Conservation (phyloP, 1,140 invertebrate species). For the Scaptomyza montana region DNA sequence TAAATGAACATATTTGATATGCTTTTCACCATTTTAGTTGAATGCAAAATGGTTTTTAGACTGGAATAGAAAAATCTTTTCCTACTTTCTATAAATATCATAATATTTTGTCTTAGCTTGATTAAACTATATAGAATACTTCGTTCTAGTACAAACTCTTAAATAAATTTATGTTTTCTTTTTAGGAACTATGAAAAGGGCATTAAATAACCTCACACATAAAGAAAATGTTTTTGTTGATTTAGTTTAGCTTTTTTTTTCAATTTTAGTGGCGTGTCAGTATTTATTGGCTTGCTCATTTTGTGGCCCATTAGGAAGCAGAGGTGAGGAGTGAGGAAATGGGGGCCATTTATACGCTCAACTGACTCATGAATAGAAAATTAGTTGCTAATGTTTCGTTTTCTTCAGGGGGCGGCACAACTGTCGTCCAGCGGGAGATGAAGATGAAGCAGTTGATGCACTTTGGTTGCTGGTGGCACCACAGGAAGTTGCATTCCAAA, state of each 20-base stretch:
- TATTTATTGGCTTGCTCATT: slow-evolving; percentile 75
- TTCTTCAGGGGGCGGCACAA: slow-evolving; percentile 10
- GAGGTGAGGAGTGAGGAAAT: slow-evolving; percentile 5
- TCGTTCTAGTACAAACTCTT: too few species aligned
- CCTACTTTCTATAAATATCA: too few species aligned
- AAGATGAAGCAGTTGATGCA: neutral
- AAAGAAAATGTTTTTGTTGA: neutral
- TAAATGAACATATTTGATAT: too few species aligned
- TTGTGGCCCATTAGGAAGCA: slow-evolving; percentile 59
- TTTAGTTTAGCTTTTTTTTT: slow-evolving; percentile 30
- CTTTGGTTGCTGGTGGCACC: slow-evolving; percentile 20
- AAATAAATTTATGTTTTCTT: too few species aligned
- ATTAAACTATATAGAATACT: too few species aligned
- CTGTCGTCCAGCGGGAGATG: slow-evolving; percentile 63
- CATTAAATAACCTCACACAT: neutral
- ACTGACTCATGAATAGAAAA: slow-evolving; percentile 69
- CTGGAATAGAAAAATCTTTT: too few species aligned
- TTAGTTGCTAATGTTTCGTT: slow-evolving; percentile 33
- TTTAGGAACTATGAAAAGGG: neutral
- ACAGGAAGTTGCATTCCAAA: slow-evolving; percentile 62
- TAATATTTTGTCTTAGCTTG: too few species aligned
- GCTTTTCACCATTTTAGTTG: too few species aligned
- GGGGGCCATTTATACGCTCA: slow-evolving; percentile 34
- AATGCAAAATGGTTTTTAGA: too few species aligned
- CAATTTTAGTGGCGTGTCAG: slow-evolving; percentile 75